Evolutionary conservation across 1,140 invertebrate species (phyloP).

Genomic region (Aphidius ervi): DNA sequence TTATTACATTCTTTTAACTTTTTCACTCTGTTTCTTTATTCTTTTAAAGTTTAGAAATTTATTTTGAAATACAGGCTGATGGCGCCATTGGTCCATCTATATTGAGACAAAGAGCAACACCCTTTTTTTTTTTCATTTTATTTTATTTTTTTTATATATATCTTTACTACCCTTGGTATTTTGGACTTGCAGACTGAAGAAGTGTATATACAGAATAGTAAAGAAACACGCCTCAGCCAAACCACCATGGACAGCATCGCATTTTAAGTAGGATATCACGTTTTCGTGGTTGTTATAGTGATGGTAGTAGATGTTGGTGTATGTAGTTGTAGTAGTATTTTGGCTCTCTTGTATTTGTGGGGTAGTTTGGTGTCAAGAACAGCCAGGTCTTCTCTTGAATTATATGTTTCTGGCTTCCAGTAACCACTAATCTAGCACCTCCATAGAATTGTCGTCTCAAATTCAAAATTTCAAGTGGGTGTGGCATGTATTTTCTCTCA

Average conservation of each 20-base stretch:
- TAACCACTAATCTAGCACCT: conserved; percentile 20
- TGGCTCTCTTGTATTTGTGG: not conserved
- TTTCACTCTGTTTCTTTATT: not conserved
- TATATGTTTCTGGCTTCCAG: conserved; percentile 15
- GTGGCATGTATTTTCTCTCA: not conserved
- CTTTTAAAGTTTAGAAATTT: too few species aligned
- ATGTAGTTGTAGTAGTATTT: too few species aligned
- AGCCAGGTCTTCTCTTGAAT: conserved; percentile 19
- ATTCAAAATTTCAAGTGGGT: too few species aligned
- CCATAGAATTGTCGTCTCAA: not conserved
- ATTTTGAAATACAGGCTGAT: too few species aligned
- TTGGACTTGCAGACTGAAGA: too few species aligned
- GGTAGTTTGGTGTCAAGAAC: conserved; percentile 16
- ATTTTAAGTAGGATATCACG: conserved; percentile 18
- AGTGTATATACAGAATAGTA: not conserved
- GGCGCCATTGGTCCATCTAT: too few species aligned
- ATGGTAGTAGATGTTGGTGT: too few species aligned
- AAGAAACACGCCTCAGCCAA: conserved; percentile 3
- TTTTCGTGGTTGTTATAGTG: not conserved
- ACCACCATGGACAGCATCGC: conserved; percentile 17
- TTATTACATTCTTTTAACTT: conserved; percentile 9
- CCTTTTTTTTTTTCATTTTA: not conserved
- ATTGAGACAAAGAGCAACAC: too few species aligned
- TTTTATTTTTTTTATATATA: not conserved
- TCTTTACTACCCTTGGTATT: not conserved